Evolutionary conservation across 2,888 invertebrate genomes (phyloP).

Genomic region (Agapostemon virescens): DNA sequence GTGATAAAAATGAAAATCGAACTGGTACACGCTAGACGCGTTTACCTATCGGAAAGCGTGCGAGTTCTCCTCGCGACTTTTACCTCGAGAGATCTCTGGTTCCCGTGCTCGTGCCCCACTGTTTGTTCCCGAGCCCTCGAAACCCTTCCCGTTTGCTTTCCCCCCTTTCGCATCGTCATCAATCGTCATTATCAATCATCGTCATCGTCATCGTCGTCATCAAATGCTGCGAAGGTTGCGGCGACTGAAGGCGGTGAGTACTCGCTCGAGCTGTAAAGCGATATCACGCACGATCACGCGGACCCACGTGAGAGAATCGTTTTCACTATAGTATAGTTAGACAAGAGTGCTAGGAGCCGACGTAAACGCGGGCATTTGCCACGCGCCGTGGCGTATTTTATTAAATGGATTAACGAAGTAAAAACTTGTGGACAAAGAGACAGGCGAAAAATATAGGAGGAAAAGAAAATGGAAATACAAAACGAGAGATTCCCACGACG

Average conservation of each 20-base stretch:
- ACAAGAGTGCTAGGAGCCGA: constrained; percentile 7
- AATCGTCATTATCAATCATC: too few relatives aligned
- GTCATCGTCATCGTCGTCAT: background rate
- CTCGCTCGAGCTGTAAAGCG: background rate
- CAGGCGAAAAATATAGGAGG: background rate
- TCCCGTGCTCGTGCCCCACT: constrained; percentile 5
- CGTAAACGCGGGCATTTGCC: constrained; percentile 7
- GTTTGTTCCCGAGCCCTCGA: constrained; percentile 2
- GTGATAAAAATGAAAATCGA: constrained; percentile 57
- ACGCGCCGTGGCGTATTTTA: constrained; percentile 35
- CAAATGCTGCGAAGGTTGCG: constrained; percentile 72
- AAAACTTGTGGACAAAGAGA: background rate
- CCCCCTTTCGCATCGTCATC: background rate
- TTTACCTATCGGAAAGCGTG: constrained; percentile 17
- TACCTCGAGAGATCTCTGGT: constrained; percentile 14
- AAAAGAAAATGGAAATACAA: background rate
- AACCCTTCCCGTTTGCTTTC: background rate
- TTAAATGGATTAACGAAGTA: constrained; percentile 22
- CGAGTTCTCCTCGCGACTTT: constrained; percentile 23
- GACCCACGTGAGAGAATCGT: constrained; percentile 7
- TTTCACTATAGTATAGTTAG: constrained; percentile 15
- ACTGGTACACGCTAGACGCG: constrained; percentile 26
- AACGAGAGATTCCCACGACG: constrained; percentile 20
- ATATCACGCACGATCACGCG: constrained; percentile 21
- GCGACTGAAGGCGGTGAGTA: constrained; percentile 71